phyloP scores from a whole-genome alignment of 2,113 vertebrate genomes.

The Elephas maximus region DNA sequence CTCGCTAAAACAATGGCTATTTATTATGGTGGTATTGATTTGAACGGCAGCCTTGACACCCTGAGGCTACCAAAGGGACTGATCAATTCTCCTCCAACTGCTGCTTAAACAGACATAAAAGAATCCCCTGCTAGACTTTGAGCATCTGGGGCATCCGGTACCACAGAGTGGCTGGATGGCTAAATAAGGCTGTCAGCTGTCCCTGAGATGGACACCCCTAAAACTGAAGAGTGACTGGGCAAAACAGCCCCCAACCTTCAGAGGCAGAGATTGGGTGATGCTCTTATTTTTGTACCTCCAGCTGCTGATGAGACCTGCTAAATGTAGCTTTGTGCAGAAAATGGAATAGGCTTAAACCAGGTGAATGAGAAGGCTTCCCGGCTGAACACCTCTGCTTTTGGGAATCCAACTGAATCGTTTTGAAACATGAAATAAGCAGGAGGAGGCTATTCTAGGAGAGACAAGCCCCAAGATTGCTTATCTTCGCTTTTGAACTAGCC shows the following conservation, averaged over 20 bases:
- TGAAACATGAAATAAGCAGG: not conserved
- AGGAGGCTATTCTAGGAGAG: not conserved
- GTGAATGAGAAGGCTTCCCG: not conserved
- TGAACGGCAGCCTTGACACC: slow-evolving; percentile 68
- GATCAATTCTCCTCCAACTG: slow-evolving; percentile 67
- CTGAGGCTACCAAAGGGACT: slow-evolving; percentile 69
- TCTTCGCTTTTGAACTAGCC: not conserved
- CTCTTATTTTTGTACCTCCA: not conserved
- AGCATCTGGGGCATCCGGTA: slow-evolving; percentile 69
- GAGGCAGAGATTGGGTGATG: not conserved
- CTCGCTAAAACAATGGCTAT: slow-evolving; percentile 64
- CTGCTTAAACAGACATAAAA: slow-evolving; percentile 72
- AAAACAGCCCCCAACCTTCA: slow-evolving; percentile 55
- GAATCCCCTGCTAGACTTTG: slow-evolving; percentile 67
- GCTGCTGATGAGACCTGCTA: not conserved
- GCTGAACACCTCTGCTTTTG: not conserved
- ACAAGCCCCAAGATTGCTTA: not conserved
- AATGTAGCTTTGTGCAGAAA: slow-evolving; percentile 7
- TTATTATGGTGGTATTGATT: slow-evolving; percentile 65
- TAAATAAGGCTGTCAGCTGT: slow-evolving; percentile 81
- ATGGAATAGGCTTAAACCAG: not conserved
- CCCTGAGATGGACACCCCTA: slow-evolving; percentile 51
- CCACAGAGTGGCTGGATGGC: slow-evolving; percentile 79
- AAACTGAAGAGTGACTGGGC: slow-evolving; percentile 33
- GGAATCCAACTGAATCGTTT: not conserved